These are phyloP conservation scores for Otolemur garnettii DNA, from an alignment of 2,113 vertebrate genomes.

Conservation along the genomic window DNA sequence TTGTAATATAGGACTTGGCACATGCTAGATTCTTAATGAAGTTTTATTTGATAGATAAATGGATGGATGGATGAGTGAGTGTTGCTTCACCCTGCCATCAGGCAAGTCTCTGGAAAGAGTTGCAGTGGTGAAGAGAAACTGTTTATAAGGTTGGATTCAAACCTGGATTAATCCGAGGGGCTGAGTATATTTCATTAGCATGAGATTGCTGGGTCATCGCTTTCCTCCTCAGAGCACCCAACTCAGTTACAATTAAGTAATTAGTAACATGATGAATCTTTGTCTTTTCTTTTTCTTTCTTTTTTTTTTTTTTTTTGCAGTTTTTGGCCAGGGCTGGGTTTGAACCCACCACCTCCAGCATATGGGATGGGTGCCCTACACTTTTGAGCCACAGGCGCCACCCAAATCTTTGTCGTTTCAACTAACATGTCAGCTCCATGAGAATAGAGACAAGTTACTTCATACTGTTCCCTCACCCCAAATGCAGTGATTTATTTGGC, in stretches of 20 bases:
- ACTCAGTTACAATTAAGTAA: neutral
- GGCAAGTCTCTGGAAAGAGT: neutral
- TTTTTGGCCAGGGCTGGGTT: no score
- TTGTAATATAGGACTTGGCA: neutral
- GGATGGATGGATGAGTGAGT: neutral
- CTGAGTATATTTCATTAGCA: neutral
- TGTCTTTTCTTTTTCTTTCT: neutral
- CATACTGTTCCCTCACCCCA: neutral
- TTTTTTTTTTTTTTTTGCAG: no score
- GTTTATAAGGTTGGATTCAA: neutral
- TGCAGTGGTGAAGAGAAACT: neutral
- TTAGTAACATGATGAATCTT: neutral
- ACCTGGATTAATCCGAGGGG: neutral
- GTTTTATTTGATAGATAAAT: conserved; percentile 17
- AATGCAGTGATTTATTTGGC: neutral
- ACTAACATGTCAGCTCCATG: neutral
- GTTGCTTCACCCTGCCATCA: neutral
- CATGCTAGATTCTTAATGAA: conserved; percentile 1
- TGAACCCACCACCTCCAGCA: no score
- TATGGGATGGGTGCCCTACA: no score
- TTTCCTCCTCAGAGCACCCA: neutral
- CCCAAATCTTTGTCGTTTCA: no score
- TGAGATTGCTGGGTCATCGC: neutral
- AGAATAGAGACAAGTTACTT: neutral
- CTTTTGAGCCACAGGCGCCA: no score